Evolutionary conservation across 2,888 invertebrate species (phyloP).

Genomic region (Latrodectus elegans): DNA sequence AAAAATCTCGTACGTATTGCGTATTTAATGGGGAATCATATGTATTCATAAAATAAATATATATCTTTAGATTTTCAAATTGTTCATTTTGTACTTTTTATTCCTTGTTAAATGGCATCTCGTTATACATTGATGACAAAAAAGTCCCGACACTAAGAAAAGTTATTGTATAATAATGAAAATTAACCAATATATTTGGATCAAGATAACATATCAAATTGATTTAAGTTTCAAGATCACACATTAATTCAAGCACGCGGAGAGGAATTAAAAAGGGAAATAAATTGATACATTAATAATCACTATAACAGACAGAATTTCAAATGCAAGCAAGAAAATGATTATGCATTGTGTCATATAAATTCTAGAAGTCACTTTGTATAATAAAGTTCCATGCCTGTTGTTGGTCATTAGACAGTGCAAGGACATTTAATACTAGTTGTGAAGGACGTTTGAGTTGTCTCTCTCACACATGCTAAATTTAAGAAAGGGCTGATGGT

Average conservation of each 20-base stretch:
- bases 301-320: background rate
- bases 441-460: slow-evolving; percentile 11
- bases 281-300: slow-evolving; percentile 18
- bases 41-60: too few species aligned
- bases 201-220: background rate
- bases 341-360: background rate
- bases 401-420: slow-evolving; percentile 13
- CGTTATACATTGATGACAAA: slow-evolving; percentile 6
- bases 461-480: slow-evolving; percentile 4
- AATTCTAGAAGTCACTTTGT: slow-evolving; percentile 12
- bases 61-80: too few species aligned
- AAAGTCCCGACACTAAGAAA: background rate
- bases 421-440: background rate
- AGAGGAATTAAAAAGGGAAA: slow-evolving; percentile 7
- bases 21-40: too few species aligned
- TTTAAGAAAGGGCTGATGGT: slow-evolving; percentile 12
- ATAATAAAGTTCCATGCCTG: slow-evolving; percentile 25
- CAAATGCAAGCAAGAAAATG: slow-evolving; percentile 8
- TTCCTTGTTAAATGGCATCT: too few species aligned
- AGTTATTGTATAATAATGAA: background rate
- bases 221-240: background rate
- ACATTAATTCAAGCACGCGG: background rate
- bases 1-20: too few species aligned
- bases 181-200: background rate
- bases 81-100: too few species aligned